phyloP scores from a whole-genome alignment of 2,888 invertebrate genomes.

The Allacma fusca region DNA sequence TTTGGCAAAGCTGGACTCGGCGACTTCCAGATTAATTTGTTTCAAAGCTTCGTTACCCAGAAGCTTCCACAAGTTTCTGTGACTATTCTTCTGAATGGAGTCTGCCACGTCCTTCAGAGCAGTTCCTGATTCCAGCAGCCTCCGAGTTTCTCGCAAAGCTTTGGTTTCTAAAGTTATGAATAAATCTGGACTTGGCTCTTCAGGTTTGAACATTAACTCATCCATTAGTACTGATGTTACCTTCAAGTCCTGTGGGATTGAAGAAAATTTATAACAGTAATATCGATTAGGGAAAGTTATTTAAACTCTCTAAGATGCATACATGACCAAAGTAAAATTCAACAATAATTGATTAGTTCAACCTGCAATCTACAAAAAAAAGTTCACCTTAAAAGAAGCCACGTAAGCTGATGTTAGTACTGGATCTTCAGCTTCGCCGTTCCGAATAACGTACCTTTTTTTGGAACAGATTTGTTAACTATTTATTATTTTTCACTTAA shows the following conservation, averaged over 20 bases:
- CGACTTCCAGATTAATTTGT: constrained; percentile 83
- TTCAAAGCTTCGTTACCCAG: constrained; percentile 91
- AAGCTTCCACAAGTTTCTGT: constrained; percentile 92
- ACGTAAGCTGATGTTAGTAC: constrained; percentile 91
- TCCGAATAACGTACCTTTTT: constrained; percentile 75
- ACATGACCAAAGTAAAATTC: neutral
- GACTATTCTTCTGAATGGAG: constrained; percentile 96
- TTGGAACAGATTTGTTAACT: neutral
- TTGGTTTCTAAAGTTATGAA: constrained; percentile 90
- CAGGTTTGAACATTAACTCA: constrained; percentile 81
- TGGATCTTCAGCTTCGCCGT: constrained; percentile 92
- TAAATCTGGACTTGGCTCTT: constrained; percentile 74
- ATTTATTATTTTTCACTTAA: neutral
- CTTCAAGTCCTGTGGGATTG: constrained; percentile 80
- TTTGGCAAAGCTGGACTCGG: constrained; percentile 94
- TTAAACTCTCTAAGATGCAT: too few relatives aligned
- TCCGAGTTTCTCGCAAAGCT: constrained; percentile 89
- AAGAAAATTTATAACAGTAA: too few relatives aligned
- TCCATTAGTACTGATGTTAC: constrained; percentile 91
- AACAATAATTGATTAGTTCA: neutral
- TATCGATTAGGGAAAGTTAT: too few relatives aligned
- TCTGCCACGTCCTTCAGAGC: constrained; percentile 83
- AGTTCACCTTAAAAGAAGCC: constrained; percentile 81
- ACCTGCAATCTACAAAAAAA: neutral
- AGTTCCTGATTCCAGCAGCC: constrained; percentile 89